Evolutionary conservation across 2,797 vertebrate genomes (phyloP).

Genomic region (Argentina silus): DNA sequence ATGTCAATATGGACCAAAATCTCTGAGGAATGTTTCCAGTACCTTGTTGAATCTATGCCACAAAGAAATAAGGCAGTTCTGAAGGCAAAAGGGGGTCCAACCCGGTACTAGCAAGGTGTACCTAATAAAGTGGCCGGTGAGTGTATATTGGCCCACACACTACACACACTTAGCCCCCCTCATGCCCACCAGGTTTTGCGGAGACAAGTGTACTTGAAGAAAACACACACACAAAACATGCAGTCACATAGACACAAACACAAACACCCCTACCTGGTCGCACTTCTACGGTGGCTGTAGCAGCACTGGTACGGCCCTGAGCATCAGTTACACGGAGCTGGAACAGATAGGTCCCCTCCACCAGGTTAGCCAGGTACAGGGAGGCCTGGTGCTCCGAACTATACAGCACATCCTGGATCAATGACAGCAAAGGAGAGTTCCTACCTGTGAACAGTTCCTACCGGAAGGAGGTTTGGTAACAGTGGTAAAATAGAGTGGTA

Average conservation of each 20-base stretch:
- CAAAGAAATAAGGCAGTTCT: too few species aligned
- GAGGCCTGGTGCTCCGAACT: constrained; percentile 77
- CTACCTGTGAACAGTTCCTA: neutral
- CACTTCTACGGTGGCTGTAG: constrained; percentile 88
- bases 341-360: constrained; percentile 90
- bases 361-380: constrained; percentile 86
- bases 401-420: constrained; percentile 82
- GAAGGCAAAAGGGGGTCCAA: too few species aligned
- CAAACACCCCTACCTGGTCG: constrained; percentile 79
- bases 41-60: too few species aligned
- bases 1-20: too few species aligned
- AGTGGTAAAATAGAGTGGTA: neutral
- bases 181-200: neutral
- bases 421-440: neutral
- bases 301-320: constrained; percentile 79
- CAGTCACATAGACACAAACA: neutral
- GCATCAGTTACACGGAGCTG: constrained; percentile 82
- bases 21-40: too few species aligned
- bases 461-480: neutral
- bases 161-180: neutral
- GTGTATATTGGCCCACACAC: neutral
- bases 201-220: neutral
- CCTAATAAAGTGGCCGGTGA: too few species aligned
- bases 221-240: neutral
- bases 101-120: too few species aligned